Conservation (phyloP, 2,888 invertebrate species). For the Chrysodeixis includens region DNA sequence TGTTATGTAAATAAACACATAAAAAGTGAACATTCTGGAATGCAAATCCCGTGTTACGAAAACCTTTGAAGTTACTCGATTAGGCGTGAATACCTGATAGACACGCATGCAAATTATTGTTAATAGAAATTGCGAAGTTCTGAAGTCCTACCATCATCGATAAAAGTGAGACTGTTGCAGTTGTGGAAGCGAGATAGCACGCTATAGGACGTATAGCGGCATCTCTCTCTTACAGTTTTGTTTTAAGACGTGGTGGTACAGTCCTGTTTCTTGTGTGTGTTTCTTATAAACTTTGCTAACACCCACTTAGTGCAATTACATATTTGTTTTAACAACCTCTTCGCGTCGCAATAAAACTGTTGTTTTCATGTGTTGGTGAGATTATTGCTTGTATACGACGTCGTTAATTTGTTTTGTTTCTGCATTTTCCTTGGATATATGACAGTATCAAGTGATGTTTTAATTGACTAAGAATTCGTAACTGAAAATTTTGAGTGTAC, state of each 20-base stretch:
- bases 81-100: slow-evolving; percentile 42
- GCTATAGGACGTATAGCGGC: no score
- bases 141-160: neutral
- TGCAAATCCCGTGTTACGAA: slow-evolving; percentile 51
- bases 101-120: slow-evolving; percentile 64
- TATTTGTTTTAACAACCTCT: slow-evolving; percentile 27
- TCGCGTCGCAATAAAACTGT: slow-evolving; percentile 8
- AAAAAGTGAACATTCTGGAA: slow-evolving; percentile 37
- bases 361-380: neutral
- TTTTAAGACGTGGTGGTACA: no score
- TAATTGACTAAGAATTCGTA: neutral
- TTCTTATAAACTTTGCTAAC: slow-evolving; percentile 35
- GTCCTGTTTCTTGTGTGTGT: slow-evolving; percentile 30
- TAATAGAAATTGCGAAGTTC: slow-evolving; percentile 60
- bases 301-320: slow-evolving; percentile 30
- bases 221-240: no score
- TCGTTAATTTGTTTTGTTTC: neutral
- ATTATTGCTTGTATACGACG: slow-evolving; percentile 6
- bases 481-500: neutral
- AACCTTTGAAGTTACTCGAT: slow-evolving; percentile 37
- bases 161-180: no score
- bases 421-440: neutral
- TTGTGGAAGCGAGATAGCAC: no score
- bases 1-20: neutral
- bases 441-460: neutral